phyloP scores from a whole-genome alignment of 2,113 vertebrate genomes.

The Telmatochromis bifrenatus region DNA sequence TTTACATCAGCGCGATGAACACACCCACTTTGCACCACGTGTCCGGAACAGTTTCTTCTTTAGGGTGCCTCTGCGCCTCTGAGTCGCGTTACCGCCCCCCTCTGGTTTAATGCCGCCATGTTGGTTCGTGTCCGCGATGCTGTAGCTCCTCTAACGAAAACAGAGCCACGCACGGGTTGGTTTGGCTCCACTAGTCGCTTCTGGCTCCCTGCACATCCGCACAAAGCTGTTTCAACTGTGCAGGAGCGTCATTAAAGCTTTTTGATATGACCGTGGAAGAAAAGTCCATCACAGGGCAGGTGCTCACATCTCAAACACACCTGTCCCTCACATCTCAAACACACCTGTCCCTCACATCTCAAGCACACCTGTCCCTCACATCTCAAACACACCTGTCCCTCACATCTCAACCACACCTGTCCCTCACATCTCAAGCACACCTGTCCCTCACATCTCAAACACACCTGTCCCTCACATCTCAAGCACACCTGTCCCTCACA shows the following conservation, averaged over 20 bases:
- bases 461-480: not conserved
- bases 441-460: not conserved
- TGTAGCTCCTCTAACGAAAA: not conserved
- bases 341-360: not conserved
- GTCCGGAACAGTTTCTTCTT: conserved; percentile 12
- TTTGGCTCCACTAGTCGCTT: not conserved
- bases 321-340: not conserved
- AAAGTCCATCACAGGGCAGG: rapidly evolving
- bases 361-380: not conserved
- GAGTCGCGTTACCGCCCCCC: not conserved
- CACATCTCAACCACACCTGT: not conserved
- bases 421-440: not conserved
- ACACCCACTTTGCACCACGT: conserved; percentile 53
- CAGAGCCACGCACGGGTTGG: not conserved
- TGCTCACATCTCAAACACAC: not conserved
- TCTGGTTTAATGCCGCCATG: not conserved
- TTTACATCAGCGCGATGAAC: conserved; percentile 60
- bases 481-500: not conserved
- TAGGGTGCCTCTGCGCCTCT: not conserved
- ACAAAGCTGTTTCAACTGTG: not conserved
- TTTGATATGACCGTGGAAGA: not conserved
- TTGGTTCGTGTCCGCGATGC: too few relatives aligned
- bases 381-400: not conserved
- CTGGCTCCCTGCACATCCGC: not conserved
- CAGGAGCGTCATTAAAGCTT: not conserved